Evolutionary conservation across 2,113 vertebrate genomes (phyloP), one percentile per base, ranked within the genome.

Genomic region (Sylvia atricapilla): DNA sequence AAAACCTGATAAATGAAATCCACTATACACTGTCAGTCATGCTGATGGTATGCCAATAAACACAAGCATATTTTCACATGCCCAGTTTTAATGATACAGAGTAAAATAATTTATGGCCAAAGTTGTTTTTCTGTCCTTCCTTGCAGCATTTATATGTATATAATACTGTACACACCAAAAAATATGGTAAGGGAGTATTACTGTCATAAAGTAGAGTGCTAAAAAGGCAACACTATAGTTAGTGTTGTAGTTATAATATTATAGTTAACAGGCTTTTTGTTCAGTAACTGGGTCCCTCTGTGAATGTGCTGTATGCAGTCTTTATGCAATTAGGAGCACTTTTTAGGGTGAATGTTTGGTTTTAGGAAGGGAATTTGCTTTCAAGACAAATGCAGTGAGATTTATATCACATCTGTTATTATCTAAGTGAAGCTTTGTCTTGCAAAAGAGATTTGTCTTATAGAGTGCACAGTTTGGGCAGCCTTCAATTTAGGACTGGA

Each of bases 341-440:
- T 96, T 91, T 92, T 87, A 84, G 66, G 69, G 60, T 13, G 19
- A 80, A 70, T 59, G 39, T 84, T 89, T 91, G 62, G 66, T 24
- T 92, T 94, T 83, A 77, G 46, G 70, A 79, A 60, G 37, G 21
- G 23, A 20, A 46, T 96, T 93, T 81, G 21, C 92, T 96, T 94
- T 94, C 43, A 67, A 86, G 90, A 39, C 59, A 93, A 89, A 74
- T 44, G 60, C 39, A 81, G 33, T 92, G 55, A 90, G 79, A 81
- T 93, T 93, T 86, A 77, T 94, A 59, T 78, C 11, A 7, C 52
- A 50, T 90, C 72, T 95, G 53, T 87, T 92, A 92, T 96, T 94
- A 94, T 88, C 64, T 80, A 77, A 72, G 56, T 67, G 31, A 37
- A 94, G 60, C 67, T 44, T 70, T 83, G 60, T 84, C 73, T 88